Base-by-base conservation (phyloP, 2,113 vertebrate genomes). In the Gadus macrocephalus region DNA sequence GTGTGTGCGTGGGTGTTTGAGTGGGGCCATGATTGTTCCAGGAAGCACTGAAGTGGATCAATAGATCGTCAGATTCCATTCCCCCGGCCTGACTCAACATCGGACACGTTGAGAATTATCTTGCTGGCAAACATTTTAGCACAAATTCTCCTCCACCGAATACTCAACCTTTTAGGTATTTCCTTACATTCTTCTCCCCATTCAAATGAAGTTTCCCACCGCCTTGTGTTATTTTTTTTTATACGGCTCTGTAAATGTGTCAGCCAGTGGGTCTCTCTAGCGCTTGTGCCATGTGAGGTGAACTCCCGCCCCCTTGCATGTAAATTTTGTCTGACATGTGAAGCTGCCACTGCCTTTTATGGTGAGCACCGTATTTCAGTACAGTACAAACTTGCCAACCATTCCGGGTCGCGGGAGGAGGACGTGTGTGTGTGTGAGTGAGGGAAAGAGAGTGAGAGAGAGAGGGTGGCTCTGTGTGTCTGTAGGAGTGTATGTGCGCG, bases 241-340 rank as follows among this genome's bases (percentile, higher is more conserved):
- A 81, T 83, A 74, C 86, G 82, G 75, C 65, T 74, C 69, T 72
- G 69, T 85, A 76, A 49, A 49, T 49, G 42, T 85, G 84, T 80
- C 69, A 71, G 70, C 68, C 62, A 67, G 77, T 72, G 66, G 72
- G 83, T 82, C 80, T 83, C 80, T 83, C 55, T 64, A 83, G 76
- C 75, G 78, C 77, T 15, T 77, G 82, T 78, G 80, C 83, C 77
- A 71, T 70, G 83, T 84, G 78, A 91, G 89, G 87, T 88, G 86
- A 92, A 90, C 89, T 88, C 89, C 87, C 87, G 87, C 87, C 91
- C 89, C 80, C 68, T 85, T 67, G 69, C 90, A 92, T 94, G 89
- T 93, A 92, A 93, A 94, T 94, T 88, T 90, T 85, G 88, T 89
- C 90, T 92, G 94, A 92, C 92, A 93, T 93, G 91, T 91, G 91